A percentile compares a stretch with the other conserved stretches of the same genome.
Conservation (phyloP, 2,113 vertebrate genomes). For the human region DNA sequence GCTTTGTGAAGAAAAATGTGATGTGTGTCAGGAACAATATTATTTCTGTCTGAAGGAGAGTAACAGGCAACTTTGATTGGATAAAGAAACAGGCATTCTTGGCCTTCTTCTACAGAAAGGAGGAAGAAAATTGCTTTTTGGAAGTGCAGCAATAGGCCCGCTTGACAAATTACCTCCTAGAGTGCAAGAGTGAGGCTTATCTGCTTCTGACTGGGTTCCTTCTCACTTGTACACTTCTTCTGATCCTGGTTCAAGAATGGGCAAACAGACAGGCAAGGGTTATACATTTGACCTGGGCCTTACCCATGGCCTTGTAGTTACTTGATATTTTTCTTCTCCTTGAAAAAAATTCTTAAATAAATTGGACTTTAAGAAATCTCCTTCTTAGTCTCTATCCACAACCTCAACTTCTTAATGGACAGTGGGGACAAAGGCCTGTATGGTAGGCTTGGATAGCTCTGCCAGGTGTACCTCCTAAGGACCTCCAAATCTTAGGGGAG, state of each 20-base stretch:
- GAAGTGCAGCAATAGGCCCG: background rate
- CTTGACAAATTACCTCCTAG: background rate
- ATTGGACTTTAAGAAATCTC: background rate
- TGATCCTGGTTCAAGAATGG: background rate
- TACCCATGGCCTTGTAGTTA: background rate
- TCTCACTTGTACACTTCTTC: background rate
- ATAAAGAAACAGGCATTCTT: background rate
- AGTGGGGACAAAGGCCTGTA: background rate
- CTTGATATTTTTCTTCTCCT: background rate
- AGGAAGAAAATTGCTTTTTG: constrained; percentile 22
- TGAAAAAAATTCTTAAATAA: background rate
- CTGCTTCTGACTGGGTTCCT: background rate
- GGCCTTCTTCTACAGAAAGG: background rate
- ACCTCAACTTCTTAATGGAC: background rate
- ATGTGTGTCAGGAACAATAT: background rate
- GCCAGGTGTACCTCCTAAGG: accelerated
- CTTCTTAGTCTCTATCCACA: background rate
- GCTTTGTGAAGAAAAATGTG: background rate
- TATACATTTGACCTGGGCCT: background rate
- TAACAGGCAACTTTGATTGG: accelerated
- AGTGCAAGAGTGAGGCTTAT: accelerated
- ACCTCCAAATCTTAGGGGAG: background rate
- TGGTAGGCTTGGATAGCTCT: background rate
- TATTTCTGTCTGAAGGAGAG: background rate
- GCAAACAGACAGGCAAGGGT: background rate